Conservation (phyloP, 2,797 vertebrate genomes). For the Botia kubotai region DNA sequence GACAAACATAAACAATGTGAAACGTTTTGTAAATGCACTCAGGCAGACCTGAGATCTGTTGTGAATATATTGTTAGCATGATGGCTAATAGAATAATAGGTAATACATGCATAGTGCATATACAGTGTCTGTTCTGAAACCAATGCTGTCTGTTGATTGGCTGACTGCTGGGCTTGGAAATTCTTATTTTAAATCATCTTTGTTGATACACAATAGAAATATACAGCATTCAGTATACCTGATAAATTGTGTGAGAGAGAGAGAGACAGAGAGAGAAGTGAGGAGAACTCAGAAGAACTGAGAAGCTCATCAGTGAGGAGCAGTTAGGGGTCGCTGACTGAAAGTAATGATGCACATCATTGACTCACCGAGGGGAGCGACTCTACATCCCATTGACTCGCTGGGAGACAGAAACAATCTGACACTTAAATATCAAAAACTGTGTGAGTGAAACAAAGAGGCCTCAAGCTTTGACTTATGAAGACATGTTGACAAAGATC, state of each 20-base stretch:
- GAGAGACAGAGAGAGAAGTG: conserved; percentile 51
- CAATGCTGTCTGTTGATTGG: too few relatives aligned
- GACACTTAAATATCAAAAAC: conserved; percentile 55
- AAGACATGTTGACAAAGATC: conserved; percentile 19
- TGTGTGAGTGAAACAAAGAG: conserved; percentile 46
- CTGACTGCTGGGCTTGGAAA: background rate
- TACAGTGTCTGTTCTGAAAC: background rate
- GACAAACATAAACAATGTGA: conserved; percentile 7
- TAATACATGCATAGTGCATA: background rate
- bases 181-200: background rate
- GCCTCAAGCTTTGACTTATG: conserved; percentile 32
- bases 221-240: background rate
- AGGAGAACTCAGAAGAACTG: conserved; percentile 44
- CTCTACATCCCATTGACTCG: conserved; percentile 53
- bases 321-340: conserved; percentile 61
- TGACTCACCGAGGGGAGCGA: conserved; percentile 60
- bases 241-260: conserved; percentile 37
- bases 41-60: background rate
- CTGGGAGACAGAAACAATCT: conserved; percentile 46
- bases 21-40: background rate
- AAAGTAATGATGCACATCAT: conserved; percentile 71
- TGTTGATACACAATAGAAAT: too few relatives aligned
- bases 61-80: background rate
- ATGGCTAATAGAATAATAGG: background rate
- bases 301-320: conserved; percentile 65